A percentile compares a stretch with the other conserved stretches of the same genome.
phyloP scores from a whole-genome alignment of 2,888 invertebrate species.

The Coelogynopora nodosa region DNA sequence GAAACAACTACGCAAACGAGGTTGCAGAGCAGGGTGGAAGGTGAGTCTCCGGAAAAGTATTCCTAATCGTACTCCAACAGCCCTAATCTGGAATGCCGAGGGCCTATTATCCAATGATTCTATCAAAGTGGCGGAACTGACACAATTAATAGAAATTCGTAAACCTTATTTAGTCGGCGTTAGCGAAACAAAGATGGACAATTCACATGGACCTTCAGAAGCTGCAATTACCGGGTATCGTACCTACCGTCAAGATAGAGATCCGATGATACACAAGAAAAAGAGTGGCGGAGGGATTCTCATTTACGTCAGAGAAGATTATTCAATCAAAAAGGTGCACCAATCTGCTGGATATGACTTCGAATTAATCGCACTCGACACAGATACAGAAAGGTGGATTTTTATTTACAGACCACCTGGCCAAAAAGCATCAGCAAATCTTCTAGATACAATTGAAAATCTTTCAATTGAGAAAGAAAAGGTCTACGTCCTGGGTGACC shows the following conservation, averaged over 20 bases:
- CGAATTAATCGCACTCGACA: no score
- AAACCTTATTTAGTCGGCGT: conserved; percentile 14
- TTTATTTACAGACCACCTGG: no score
- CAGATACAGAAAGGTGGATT: no score
- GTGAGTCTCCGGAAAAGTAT: neutral
- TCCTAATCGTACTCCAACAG: neutral
- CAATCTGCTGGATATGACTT: neutral
- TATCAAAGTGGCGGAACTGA: conserved; percentile 17
- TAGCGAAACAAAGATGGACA: neutral
- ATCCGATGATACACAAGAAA: neutral
- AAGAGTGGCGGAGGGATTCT: conserved; percentile 4
- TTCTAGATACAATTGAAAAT: no score
- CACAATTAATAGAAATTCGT: neutral
- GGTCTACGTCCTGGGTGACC: no score
- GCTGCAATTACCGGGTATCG: neutral
- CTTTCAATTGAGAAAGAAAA: no score
- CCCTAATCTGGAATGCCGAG: conserved; percentile 19
- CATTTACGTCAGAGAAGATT: neutral
- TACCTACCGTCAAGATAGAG: conserved; percentile 9
- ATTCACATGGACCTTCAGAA: neutral
- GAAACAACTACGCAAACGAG: neutral
- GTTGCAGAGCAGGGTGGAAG: conserved; percentile 13
- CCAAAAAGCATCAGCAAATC: no score
- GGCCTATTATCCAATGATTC: neutral
- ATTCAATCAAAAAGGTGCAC: neutral